A percentile compares a stretch with the other conserved stretches of the same genome.
These are phyloP conservation scores for Drosophila tsacasi DNA, from an alignment of 1,140 invertebrate genomes.

Conservation along the genomic window DNA sequence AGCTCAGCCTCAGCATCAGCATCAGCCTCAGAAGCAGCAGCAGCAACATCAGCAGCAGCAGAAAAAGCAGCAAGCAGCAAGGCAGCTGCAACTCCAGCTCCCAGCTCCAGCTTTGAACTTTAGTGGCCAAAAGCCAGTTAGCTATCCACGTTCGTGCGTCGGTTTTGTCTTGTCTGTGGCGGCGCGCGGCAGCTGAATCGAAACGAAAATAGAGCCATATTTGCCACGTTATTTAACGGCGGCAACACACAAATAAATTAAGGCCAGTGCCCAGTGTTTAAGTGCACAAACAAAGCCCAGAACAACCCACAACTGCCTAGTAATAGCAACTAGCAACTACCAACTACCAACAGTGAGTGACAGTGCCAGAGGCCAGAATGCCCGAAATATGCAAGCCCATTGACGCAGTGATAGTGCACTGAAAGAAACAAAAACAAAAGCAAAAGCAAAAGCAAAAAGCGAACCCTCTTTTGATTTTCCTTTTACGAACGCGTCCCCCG, in stretches of 20 bases:
- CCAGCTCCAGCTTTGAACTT: conserved; percentile 53
- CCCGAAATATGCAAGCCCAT: conserved; percentile 53
- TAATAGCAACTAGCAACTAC: conserved; percentile 54
- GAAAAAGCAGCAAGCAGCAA: conserved; percentile 11
- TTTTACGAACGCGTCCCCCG: conserved; percentile 40
- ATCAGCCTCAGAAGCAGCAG: conserved; percentile 13
- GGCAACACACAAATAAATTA: conserved; percentile 71
- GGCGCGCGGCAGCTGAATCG: conserved; percentile 59
- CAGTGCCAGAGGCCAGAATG: conserved; percentile 59
- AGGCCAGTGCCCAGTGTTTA: conserved; percentile 64
- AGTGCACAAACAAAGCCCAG: conserved; percentile 58
- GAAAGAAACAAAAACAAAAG: conserved; percentile 36
- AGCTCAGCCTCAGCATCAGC: conserved; percentile 38
- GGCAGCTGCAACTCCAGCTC: conserved; percentile 26
- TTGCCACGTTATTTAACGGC: conserved; percentile 75
- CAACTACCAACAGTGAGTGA: conserved; percentile 16
- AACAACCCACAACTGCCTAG: conserved; percentile 15
- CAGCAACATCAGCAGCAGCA: conserved; percentile 19
- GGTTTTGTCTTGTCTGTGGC: conserved; percentile 63
- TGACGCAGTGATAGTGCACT: conserved; percentile 69
- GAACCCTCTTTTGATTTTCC: conserved; percentile 36
- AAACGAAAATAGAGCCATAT: conserved; percentile 65
- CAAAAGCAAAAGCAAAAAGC: background rate
- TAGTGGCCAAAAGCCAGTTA: conserved; percentile 78
- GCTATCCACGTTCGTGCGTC: conserved; percentile 79